These are phyloP conservation scores for Drosophila affinis DNA, from an alignment of 2,888 invertebrate species.

Conservation along the genomic window DNA sequence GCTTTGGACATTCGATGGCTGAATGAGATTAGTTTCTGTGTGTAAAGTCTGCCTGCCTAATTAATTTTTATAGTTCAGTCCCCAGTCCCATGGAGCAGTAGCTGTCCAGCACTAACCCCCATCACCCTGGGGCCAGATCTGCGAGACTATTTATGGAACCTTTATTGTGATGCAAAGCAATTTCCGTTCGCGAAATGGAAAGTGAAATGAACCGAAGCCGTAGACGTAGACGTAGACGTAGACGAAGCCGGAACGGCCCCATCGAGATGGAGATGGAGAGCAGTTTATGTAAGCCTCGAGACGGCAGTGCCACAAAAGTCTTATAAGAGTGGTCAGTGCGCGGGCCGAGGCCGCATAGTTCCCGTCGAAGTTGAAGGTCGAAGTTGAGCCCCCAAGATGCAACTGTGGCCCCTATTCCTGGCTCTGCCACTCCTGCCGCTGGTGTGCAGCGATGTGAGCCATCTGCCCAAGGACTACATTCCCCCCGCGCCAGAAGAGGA, in stretches of 20 bases:
- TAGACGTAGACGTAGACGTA: constrained; percentile 10
- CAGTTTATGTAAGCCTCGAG: constrained; percentile 23
- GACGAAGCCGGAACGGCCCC: constrained; percentile 5
- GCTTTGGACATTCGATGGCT: constrained; percentile 20
- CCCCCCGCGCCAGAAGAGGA: constrained; percentile 22
- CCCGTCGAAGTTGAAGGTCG: constrained; percentile 34
- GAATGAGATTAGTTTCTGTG: constrained; percentile 30
- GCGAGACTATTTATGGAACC: constrained; percentile 39
- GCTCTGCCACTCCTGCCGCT: constrained; percentile 26
- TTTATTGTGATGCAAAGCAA: constrained; percentile 67
- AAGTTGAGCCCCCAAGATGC: constrained; percentile 34
- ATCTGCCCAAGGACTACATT: constrained; percentile 46
- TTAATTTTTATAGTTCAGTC: constrained; percentile 63
- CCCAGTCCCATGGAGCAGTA: not conserved
- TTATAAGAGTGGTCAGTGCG: constrained; percentile 68
- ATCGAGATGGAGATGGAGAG: not conserved
- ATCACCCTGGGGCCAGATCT: not conserved
- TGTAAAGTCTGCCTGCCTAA: constrained; percentile 54
- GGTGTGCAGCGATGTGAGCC: constrained; percentile 26
- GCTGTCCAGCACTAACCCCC: not conserved
- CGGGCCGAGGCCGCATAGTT: constrained; percentile 52
- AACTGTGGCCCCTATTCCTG: constrained; percentile 15
- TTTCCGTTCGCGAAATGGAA: constrained; percentile 51
- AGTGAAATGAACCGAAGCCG: constrained; percentile 56
- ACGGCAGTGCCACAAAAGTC: constrained; percentile 32